These are phyloP conservation scores for Hemichromis elongatus DNA, from an alignment of 2,113 vertebrate species.

Conservation along the genomic window DNA sequence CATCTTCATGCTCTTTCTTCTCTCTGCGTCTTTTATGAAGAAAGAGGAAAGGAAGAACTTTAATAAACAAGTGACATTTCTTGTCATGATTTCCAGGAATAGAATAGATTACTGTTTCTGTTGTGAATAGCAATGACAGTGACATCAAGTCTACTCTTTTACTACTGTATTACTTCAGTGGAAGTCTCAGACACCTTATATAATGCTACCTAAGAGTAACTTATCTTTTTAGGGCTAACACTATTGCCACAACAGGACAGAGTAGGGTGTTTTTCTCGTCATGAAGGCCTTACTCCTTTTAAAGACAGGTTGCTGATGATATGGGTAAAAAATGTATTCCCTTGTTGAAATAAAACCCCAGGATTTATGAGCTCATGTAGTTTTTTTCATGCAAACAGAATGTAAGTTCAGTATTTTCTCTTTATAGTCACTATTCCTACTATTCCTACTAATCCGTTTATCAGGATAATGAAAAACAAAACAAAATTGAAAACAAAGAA, in stretches of 20 bases:
- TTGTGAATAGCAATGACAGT: not conserved
- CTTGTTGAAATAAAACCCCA: not conserved
- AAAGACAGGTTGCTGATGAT: not conserved
- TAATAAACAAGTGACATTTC: not conserved
- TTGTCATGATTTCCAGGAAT: not conserved
- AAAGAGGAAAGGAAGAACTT: not conserved
- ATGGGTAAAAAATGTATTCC: not conserved
- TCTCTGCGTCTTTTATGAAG: not conserved
- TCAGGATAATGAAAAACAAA: accelerated
- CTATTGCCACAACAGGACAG: not conserved
- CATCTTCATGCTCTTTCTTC: not conserved
- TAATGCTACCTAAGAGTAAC: not conserved
- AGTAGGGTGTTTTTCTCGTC: not conserved
- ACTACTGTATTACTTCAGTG: not conserved
- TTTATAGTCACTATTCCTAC: not conserved
- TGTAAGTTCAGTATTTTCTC: not conserved
- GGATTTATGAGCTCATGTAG: not conserved
- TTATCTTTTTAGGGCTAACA: not conserved
- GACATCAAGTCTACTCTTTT: not conserved
- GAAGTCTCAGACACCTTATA: not conserved
- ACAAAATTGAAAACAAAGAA: not conserved
- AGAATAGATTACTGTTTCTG: not conserved
- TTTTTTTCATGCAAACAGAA: not conserved
- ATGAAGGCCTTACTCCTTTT: not conserved
- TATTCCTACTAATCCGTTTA: not conserved